Evolutionary conservation across 2,797 vertebrate species (phyloP).

Genomic region (Acrossocheilus wenchowensis): DNA sequence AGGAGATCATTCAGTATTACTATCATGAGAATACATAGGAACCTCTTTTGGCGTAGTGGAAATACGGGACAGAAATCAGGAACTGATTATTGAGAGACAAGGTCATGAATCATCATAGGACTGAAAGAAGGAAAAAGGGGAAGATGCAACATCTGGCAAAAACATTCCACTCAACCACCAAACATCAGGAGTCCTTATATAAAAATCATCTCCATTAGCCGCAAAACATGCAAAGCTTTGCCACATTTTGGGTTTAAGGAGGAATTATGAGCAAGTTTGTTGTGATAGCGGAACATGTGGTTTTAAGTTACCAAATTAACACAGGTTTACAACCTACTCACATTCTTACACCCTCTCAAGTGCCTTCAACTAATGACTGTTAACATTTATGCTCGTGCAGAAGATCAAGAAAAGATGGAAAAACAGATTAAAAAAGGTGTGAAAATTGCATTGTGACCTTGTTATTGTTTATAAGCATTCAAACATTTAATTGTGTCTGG

Average conservation of each 20-base stretch:
- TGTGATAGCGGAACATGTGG: conserved; percentile 35
- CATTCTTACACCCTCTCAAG: background rate
- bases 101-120: conserved; percentile 32
- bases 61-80: conserved; percentile 29
- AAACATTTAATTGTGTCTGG: background rate
- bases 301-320: conserved; percentile 38
- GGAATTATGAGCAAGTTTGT: background rate
- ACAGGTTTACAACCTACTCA: conserved; percentile 20
- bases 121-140: conserved; percentile 6
- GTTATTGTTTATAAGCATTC: background rate
- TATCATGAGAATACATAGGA: conserved; percentile 24
- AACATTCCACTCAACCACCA: conserved; percentile 32
- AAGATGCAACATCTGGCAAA: conserved; percentile 38
- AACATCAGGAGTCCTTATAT: conserved; percentile 23
- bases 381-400: background rate
- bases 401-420: background rate
- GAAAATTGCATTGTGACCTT: background rate
- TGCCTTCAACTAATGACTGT: background rate
- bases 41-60: background rate
- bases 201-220: conserved; percentile 27
- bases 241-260: conserved; percentile 4
- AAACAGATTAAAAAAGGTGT: background rate
- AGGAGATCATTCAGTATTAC: background rate
- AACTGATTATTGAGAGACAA: conserved; percentile 44
- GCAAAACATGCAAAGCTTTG: background rate